These are phyloP conservation scores for Otocyon megalotis DNA, from an alignment of 2,113 vertebrate species.

Conservation along the genomic window DNA sequence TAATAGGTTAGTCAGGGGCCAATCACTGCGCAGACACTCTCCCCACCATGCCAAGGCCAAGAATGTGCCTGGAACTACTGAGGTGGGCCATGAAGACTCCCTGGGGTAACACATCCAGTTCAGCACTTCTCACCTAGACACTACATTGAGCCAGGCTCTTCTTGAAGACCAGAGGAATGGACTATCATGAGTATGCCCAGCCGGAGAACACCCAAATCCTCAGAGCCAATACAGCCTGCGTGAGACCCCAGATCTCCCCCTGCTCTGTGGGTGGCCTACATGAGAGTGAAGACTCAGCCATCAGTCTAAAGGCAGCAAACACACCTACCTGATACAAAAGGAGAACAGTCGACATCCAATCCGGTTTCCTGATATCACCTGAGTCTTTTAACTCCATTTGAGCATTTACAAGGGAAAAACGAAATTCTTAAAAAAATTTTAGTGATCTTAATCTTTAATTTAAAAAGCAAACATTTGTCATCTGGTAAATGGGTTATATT, in stretches of 20 bases:
- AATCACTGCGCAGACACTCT: not conserved
- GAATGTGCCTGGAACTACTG: not conserved
- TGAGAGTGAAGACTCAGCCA: not conserved
- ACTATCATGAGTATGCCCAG: not conserved
- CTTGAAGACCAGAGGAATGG: not conserved
- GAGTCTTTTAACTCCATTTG: not conserved
- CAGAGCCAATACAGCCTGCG: not conserved
- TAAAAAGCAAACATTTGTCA: slow-evolving; percentile 9
- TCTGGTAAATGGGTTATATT: not conserved
- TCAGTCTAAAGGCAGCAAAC: not conserved
- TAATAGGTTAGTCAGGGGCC: not conserved
- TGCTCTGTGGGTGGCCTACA: not conserved
- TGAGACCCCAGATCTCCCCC: not conserved
- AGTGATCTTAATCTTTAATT: slow-evolving; percentile 23
- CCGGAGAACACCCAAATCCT: not conserved
- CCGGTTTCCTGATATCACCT: not conserved
- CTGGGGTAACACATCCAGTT: not conserved
- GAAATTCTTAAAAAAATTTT: slow-evolving; percentile 35
- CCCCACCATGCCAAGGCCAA: not conserved
- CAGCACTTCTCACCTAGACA: not conserved
- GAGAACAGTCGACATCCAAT: not conserved
- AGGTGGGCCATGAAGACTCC: no score
- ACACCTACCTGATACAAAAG: not conserved
- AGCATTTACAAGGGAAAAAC: not conserved
- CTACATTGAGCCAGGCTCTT: not conserved